Base-by-base conservation (phyloP, 2,797 vertebrate genomes). In the Falco naumanni region DNA sequence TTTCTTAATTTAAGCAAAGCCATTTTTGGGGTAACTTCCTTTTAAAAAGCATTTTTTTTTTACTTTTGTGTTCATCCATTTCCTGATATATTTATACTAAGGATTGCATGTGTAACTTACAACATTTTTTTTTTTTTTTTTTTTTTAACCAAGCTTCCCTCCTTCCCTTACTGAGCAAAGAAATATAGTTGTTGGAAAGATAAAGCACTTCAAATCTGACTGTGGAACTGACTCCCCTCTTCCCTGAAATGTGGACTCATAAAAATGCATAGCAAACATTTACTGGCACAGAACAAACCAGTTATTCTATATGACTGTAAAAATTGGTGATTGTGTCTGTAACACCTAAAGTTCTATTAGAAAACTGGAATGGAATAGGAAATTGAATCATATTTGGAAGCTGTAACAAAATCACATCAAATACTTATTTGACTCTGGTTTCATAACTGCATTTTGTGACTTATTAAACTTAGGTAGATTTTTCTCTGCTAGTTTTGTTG, bases 361-460 rank as follows among this genome's bases (percentile, higher is more conserved):
- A 80, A 68, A 86, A 87, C 51, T 76, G n/a, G 26, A 81, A 90
- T 68, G 39, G 29, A 83, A 50, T 26, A 68, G 9, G 28, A 91
- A 72, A 92, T 78, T 60, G 33, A 65, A 80, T 80, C 75, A 9
- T 34, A 31, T 89, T 89, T 92, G 54, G 50, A 96, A 95, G 41
- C 53, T 77, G 20, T 80, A 41, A 85, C 19, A 39, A 94, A 63
- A n/a, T 60, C 37, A 37, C 37, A 37, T 37, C 37, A 37, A 37
- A 37, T 37, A 34, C 34, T 34, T 90, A 86, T 79, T 88, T 93
- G 76, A 89, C 74, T 92, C 74, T 5, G 15, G 24, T 93, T 96
- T 93, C 77, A 50, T 79, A 84, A 82, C 18, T 12, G 39, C 29
- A 77, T 80, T 97, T 94, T 93, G 76, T 96, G 60, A 93, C 83